phyloP scores from a whole-genome alignment of 2,797 vertebrate species.

The Cynopterus sphinx region DNA sequence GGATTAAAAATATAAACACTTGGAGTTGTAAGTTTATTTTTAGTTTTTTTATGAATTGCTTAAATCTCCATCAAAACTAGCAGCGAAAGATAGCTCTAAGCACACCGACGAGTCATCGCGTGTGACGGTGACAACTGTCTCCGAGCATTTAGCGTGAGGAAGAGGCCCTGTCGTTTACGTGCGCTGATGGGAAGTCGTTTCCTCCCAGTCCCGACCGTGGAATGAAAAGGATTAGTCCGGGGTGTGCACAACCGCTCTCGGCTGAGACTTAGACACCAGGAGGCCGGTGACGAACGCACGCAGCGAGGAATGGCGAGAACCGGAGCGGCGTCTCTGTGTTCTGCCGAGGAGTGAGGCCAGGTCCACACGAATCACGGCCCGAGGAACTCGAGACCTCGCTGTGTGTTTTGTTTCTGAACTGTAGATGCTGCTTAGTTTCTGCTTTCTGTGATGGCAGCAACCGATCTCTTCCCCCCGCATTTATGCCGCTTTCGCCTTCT shows the following conservation, averaged over 20 bases:
- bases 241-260: background rate
- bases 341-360: background rate
- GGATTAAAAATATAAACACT: background rate
- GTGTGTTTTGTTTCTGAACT: background rate
- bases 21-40: background rate
- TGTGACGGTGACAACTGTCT: background rate
- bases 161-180: background rate
- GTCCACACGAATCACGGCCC: background rate
- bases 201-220: background rate
- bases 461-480: background rate
- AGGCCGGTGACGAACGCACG: background rate
- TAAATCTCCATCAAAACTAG: background rate
- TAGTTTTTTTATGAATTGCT: background rate
- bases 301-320: background rate
- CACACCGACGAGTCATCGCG: rapidly evolving
- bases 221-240: background rate
- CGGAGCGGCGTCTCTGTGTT: rapidly evolving
- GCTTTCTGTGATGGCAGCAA: background rate
- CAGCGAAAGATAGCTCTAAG: background rate
- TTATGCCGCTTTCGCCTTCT: background rate
- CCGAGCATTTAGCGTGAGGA: background rate
- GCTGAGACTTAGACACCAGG: background rate
- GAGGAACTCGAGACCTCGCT: background rate
- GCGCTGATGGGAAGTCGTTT: background rate
- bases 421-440: background rate